A percentile compares a stretch with the other conserved stretches of the same genome.
Evolutionary conservation across 2,113 vertebrate species (phyloP).

Genomic region (Delphinapterus leucas): DNA sequence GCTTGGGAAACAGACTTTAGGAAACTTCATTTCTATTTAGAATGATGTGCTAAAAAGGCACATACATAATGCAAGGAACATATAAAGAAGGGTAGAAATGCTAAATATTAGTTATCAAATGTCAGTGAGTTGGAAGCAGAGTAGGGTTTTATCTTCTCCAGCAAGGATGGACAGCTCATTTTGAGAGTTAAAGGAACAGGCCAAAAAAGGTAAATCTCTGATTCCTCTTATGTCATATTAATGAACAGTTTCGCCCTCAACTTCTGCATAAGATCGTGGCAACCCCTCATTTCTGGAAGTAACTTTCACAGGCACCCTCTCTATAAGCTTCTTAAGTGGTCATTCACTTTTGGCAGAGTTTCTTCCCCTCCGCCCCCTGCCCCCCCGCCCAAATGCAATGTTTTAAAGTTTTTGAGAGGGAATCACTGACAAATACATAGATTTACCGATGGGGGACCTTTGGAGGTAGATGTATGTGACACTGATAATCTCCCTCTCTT

Average conservation of each 20-base stretch:
- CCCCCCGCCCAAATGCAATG: neutral
- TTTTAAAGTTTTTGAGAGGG: conserved; percentile 30
- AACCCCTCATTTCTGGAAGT: conserved; percentile 25
- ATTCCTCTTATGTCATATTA: neutral
- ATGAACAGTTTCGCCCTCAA: neutral
- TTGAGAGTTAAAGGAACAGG: conserved; percentile 1
- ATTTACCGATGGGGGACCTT: neutral
- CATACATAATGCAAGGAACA: neutral
- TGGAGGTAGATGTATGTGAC: neutral
- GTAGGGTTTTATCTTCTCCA: neutral
- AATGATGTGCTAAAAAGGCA: neutral
- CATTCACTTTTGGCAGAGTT: conserved; percentile 27
- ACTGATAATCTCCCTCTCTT: neutral
- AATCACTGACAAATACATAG: neutral
- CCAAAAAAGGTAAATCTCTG: neutral
- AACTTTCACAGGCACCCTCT: neutral
- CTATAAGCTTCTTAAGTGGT: neutral
- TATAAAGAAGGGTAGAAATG: neutral
- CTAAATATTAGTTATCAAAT: conserved; percentile 20
- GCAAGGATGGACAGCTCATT: neutral
- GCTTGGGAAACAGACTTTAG: neutral
- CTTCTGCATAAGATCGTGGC: neutral
- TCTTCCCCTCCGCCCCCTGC: neutral
- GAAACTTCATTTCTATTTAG: neutral
- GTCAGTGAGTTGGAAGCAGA: neutral